These are phyloP conservation scores for Puffinus mauretanicus DNA, from an alignment of 2,113 vertebrate genomes.

Conservation along the genomic window DNA sequence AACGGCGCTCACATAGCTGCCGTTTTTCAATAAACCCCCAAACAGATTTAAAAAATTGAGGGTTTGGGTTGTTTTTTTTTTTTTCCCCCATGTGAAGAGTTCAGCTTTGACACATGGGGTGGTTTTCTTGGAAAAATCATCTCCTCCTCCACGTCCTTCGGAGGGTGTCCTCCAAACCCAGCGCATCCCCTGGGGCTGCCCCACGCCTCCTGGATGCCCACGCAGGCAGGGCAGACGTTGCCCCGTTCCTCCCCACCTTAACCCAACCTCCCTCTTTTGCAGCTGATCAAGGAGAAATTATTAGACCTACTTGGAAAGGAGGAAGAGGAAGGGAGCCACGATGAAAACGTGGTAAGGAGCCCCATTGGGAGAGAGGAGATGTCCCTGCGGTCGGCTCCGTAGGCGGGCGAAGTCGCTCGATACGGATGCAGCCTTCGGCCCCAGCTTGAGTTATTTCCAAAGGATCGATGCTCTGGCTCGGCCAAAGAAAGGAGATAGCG, in stretches of 20 bases:
- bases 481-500: not conserved
- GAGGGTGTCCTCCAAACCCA: not conserved
- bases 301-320: conserved; percentile 91
- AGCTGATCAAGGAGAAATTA: conserved; percentile 94
- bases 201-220: rapidly evolving
- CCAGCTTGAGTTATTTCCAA: not conserved
- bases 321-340: conserved; percentile 92
- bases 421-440: not conserved
- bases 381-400: not conserved
- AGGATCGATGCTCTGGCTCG: not conserved
- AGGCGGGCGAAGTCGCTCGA: not conserved
- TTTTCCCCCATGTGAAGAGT: not conserved
- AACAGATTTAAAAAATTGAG: not conserved
- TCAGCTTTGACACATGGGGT: not conserved
- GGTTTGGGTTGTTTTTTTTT: rapidly evolving
- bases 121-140: not conserved
- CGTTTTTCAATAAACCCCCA: not conserved
- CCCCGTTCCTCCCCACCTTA: not conserved
- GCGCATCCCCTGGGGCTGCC: not conserved
- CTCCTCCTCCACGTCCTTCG: not conserved
- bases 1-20: not conserved
- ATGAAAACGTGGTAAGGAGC: conserved; percentile 90
- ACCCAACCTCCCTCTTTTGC: conserved; percentile 7
- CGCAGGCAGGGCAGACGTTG: not conserved
- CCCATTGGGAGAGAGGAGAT: not conserved